Evolutionary conservation across 2,888 invertebrate species (phyloP).

Genomic region (Synanthedon myopaeformis): DNA sequence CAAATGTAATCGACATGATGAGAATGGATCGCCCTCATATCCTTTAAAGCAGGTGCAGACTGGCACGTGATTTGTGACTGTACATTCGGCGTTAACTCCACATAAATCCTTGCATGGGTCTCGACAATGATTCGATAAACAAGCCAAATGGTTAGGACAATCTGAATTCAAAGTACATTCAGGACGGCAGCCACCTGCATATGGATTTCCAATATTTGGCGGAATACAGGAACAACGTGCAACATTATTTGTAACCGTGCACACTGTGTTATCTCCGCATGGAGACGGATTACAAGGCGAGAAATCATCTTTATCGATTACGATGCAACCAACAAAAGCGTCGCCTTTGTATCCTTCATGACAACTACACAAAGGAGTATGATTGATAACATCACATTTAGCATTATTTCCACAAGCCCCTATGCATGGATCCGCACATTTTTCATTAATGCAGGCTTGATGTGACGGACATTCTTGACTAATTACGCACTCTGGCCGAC

Average conservation of each 20-base stretch:
- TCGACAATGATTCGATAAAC: conserved; percentile 85
- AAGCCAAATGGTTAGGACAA: conserved; percentile 81
- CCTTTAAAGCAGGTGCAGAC: conserved; percentile 83
- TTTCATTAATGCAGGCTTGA: conserved; percentile 84
- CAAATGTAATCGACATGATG: conserved; percentile 75
- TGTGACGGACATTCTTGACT: conserved; percentile 84
- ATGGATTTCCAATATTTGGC: conserved; percentile 89
- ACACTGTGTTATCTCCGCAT: conserved; percentile 87
- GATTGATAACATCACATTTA: conserved; percentile 81
- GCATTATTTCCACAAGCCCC: conserved; percentile 84
- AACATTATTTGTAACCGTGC: conserved; percentile 75
- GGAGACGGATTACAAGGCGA: conserved; percentile 84
- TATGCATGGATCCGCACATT: conserved; percentile 84
- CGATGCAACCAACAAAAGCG: conserved; percentile 84
- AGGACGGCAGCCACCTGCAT: conserved; percentile 85
- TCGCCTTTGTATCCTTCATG: conserved; percentile 83
- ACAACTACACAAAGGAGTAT: conserved; percentile 86
- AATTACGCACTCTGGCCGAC: conserved; percentile 85
- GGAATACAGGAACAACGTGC: conserved; percentile 88
- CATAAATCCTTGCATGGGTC: conserved; percentile 89
- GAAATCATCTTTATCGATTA: conserved; percentile 46
- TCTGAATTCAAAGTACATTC: conserved; percentile 87
- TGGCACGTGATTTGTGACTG: conserved; percentile 85
- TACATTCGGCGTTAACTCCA: conserved; percentile 85
- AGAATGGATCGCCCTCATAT: conserved; percentile 86